Percentiles rank a stretch among this genome's conserved stretches.
phyloP scores from a whole-genome alignment of 2,797 vertebrate species.

The Tolypeutes matacus region DNA sequence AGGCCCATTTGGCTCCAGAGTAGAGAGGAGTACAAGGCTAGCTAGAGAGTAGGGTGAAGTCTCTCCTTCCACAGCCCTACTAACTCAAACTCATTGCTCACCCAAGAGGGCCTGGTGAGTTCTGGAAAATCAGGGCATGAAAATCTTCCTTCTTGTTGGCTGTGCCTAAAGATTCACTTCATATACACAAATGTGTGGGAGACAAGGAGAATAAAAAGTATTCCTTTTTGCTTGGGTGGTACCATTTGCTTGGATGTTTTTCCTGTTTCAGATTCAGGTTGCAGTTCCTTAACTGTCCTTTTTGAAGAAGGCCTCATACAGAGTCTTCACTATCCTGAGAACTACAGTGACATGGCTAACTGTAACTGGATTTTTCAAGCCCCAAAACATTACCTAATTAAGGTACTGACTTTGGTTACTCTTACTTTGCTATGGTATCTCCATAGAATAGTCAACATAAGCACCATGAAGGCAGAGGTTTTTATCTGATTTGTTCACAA shows the following conservation, averaged over 20 bases:
- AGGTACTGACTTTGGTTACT: conserved; percentile 86
- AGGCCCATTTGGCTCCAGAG: background rate
- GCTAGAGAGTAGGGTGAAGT: no score
- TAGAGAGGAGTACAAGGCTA: no score
- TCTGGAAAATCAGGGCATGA: background rate
- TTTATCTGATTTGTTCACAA: background rate
- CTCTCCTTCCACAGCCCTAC: background rate
- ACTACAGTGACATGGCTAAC: conserved; percentile 87
- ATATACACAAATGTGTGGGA: background rate
- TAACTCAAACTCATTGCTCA: background rate
- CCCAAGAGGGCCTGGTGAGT: background rate
- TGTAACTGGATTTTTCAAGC: conserved; percentile 92
- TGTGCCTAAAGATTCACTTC: background rate
- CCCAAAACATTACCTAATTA: conserved; percentile 87
- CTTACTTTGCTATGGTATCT: background rate
- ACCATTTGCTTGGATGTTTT: background rate
- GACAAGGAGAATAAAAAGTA: background rate
- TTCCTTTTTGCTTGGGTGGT: background rate
- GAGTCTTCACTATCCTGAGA: conserved; percentile 89
- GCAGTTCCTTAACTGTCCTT: conserved; percentile 88
- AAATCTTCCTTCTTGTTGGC: background rate
- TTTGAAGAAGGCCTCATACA: conserved; percentile 89
- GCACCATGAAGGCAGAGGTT: background rate
- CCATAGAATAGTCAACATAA: background rate
- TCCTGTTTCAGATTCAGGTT: conserved; percentile 86